Evolutionary conservation across 2,113 vertebrate genomes (phyloP), one percentile per base, ranked within the genome.

Genomic region (Ammodramus savannarum): DNA sequence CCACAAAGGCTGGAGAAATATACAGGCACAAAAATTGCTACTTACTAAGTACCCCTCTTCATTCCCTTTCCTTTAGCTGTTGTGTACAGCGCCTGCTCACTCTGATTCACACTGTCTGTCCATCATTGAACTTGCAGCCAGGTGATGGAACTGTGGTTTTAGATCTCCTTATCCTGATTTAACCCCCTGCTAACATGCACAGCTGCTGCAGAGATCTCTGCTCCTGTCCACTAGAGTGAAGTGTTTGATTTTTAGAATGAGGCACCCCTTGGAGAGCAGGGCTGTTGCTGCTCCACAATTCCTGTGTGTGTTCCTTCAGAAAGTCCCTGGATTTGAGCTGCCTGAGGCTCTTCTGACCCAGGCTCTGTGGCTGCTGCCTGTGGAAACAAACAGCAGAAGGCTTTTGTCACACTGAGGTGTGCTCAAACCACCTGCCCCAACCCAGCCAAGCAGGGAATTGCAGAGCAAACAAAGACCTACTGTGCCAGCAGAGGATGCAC

Each of bases 251-350:
- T 84, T 68, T 38, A 25, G 52, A 72, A 36, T 7, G 7, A 17
- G n/a, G 59, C 1, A 0, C 16, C 31, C 23, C 43, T 39, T n/a
- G 49, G 32, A 58, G 36, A 4, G 15, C 1, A 5, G 27, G 5
- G 43, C 58, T 79, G 27, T 19, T 58, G 16, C 13, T 84, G 36
- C 27, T 63, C 23, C 38, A 20, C 17, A 9, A 5, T 29, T 36
- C 29, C 29, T 39, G 26, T 57, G 51, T 0, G 0, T 0, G 0
- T 34, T 87, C 55, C 59, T 81, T 29, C 23, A 61, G 65, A 54
- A 89, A 11, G 19, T 25, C 55, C 16, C 39, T 84, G 49, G 0
- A 22, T 77, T 31, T 48, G 72, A 22, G 76, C 62, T 8, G 5
- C 19, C 55, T 25, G 32, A n/a, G 43, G n/a, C 3, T 3, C 31